Evolutionary conservation across 2,113 vertebrate species (phyloP).

Genomic region (Tinamus guttatus): DNA sequence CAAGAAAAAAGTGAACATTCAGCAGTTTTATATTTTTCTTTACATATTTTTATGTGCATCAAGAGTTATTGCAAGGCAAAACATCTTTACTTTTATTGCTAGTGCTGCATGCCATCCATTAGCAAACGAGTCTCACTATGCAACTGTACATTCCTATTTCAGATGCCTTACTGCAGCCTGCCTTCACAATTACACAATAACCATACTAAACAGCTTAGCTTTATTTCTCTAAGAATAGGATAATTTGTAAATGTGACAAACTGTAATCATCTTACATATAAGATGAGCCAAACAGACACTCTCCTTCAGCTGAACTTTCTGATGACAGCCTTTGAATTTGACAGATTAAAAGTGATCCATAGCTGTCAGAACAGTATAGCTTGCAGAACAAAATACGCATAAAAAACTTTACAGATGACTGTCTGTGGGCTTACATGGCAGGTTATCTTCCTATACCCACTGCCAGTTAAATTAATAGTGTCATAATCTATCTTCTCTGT

Average conservation of each 20-base stretch:
- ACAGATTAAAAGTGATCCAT: slow-evolving; percentile 75
- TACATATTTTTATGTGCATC: slow-evolving; percentile 68
- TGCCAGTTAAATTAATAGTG: slow-evolving; percentile 67
- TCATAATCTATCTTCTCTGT: slow-evolving; percentile 63
- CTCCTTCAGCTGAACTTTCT: slow-evolving; percentile 78
- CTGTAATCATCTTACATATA: slow-evolving; percentile 70
- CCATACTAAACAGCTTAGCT: slow-evolving; percentile 69
- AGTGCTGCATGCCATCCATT: slow-evolving; percentile 48
- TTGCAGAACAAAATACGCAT: slow-evolving; percentile 66
- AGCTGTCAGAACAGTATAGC: slow-evolving; percentile 68
- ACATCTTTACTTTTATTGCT: slow-evolving; percentile 71
- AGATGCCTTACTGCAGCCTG: slow-evolving; percentile 51
- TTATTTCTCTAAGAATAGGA: slow-evolving; percentile 63
- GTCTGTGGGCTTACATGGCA: slow-evolving; percentile 41
- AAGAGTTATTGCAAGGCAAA: slow-evolving; percentile 69
- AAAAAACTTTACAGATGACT: slow-evolving; percentile 65
- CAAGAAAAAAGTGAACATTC: slow-evolving; percentile 55
- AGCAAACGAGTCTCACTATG: slow-evolving; percentile 66
- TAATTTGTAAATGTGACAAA: slow-evolving; percentile 71
- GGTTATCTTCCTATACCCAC: slow-evolving; percentile 39
- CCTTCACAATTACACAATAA: slow-evolving; percentile 73
- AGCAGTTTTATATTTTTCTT: slow-evolving; percentile 60
- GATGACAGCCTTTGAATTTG: slow-evolving; percentile 76
- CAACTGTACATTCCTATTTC: slow-evolving; percentile 61
- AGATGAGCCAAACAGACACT: slow-evolving; percentile 64